A percentile compares a stretch with the other conserved stretches of the same genome.
Conservation (phyloP, 2,113 vertebrate genomes). For the Cynoglossus semilaevis region DNA sequence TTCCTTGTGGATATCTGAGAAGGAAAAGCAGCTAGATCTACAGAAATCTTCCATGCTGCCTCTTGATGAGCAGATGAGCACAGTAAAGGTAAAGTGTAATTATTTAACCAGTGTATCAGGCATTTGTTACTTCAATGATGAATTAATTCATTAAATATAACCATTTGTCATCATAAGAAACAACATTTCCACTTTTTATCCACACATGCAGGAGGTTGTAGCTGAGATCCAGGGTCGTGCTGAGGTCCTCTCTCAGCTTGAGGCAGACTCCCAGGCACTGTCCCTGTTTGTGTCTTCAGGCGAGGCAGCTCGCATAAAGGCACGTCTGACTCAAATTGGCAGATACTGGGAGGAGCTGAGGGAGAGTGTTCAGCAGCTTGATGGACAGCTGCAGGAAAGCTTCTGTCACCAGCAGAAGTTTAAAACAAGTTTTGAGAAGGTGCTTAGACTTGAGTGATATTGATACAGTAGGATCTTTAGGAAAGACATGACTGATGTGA, state of each 20-base stretch:
- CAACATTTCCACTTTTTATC: neutral
- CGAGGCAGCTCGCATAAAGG: constrained; percentile 88
- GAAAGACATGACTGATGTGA: neutral
- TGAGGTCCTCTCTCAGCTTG: constrained; percentile 76
- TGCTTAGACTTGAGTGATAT: constrained; percentile 37
- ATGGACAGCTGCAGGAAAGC: constrained; percentile 80
- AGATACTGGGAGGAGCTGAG: constrained; percentile 91
- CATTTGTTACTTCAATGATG: no score
- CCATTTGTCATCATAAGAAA: neutral
- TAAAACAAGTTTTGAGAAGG: constrained; percentile 80
- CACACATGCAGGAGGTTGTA: constrained; percentile 69
- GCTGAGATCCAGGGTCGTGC: constrained; percentile 77
- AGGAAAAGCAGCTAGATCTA: constrained; percentile 83
- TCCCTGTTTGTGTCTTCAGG: constrained; percentile 87
- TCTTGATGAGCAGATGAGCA: constrained; percentile 82
- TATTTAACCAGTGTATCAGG: neutral
- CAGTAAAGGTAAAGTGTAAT: constrained; percentile 81
- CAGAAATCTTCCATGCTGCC: constrained; percentile 79
- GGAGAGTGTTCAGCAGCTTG: constrained; percentile 81
- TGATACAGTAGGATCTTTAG: no score
- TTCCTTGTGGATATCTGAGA: constrained; percentile 89
- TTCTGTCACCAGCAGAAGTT: constrained; percentile 84
- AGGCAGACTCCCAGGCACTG: constrained; percentile 82
- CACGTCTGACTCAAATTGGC: constrained; percentile 86
- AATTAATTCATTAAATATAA: no score